A percentile compares a stretch with the other conserved stretches of the same genome.
Evolutionary conservation across 2,888 invertebrate species (phyloP).

Genomic region (Synanthedon andrenaeformis): DNA sequence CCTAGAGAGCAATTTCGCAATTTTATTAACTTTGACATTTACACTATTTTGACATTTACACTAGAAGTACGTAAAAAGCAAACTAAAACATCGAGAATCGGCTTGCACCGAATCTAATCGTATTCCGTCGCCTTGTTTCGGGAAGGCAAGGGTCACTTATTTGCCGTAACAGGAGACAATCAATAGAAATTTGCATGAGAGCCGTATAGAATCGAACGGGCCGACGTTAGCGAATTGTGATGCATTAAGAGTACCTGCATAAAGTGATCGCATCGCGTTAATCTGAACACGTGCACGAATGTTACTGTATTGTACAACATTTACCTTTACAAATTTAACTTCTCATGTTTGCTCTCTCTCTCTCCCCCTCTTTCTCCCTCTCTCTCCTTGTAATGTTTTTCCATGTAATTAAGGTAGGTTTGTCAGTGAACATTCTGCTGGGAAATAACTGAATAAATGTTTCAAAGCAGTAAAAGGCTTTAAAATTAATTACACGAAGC

Average conservation of each 20-base stretch:
- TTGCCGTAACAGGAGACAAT: conserved; percentile 54
- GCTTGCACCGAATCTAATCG: background rate
- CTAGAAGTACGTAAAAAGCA: background rate
- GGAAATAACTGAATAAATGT: background rate
- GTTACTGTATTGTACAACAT: too few species aligned
- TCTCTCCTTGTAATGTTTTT: too few species aligned
- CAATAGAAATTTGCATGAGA: conserved; percentile 59
- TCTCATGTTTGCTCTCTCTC: too few species aligned
- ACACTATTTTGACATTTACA: too few species aligned
- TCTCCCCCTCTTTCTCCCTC: too few species aligned
- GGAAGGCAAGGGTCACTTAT: conserved; percentile 33
- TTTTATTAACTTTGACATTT: too few species aligned
- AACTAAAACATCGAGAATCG: background rate
- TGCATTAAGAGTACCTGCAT: conserved; percentile 12
- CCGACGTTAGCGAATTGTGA: conserved; percentile 33
- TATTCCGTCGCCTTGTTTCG: background rate
- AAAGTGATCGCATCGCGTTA: too few species aligned
- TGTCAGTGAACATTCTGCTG: background rate
- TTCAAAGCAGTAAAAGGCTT: background rate
- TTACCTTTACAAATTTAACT: too few species aligned
- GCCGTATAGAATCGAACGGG: conserved; percentile 53
- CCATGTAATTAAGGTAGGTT: too few species aligned
- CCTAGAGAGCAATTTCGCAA: too few species aligned
- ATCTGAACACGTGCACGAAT: too few species aligned
- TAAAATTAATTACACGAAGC: background rate